Evolutionary conservation across 2,797 vertebrate species (phyloP), one percentile per base, ranked within the genome.

Genomic region (Diplodus puntazzo): DNA sequence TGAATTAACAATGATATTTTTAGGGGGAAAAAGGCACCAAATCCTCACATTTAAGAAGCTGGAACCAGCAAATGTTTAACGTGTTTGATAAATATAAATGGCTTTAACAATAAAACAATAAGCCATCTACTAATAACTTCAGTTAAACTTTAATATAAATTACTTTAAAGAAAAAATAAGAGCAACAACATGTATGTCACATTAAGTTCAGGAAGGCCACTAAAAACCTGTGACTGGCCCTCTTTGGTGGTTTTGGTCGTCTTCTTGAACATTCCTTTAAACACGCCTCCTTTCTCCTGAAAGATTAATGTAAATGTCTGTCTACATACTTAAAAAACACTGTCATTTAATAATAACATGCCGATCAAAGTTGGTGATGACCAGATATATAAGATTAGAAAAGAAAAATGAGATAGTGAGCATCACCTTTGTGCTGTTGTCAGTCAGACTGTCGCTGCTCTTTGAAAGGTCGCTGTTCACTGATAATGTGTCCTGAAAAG

Each of bases 241-340:
- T 92, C 91, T 68, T 75, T 85, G 43, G 66, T 0, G 27, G 86
- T 2, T 84, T 92, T 93, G 23, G 50, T 39, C 5, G 82, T 59
- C 67, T 89, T 92, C 74, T 88, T 88, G 27, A 92, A 92, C 55
- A 92, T 86, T 14, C 88, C 90, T 84, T 87, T 92, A 49, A 93
- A 83, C n/a, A 87, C 67, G 2, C 85, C 78, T 49, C 83, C 86
- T 79, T 91, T 93, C 17, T 91, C 87, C 93, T 94, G 68, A 63
- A 84, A 87, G 18, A 48, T 14, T 0, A 21, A 77, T 3, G 21
- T 48, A 49, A 6, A 55, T 1, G 21, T 72, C n/a, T 9, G 10
- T 12, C 1, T 27, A 17, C 8, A 57, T 43, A 3, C 10, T 21
- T 1, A 55, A 71, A 25, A 2, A 34, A 43, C 25, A n/a, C 25